A percentile compares a stretch with the other conserved stretches of the same genome.
These are phyloP conservation scores for Alosa alosa DNA, from an alignment of 2,113 vertebrate genomes.

Conservation along the genomic window DNA sequence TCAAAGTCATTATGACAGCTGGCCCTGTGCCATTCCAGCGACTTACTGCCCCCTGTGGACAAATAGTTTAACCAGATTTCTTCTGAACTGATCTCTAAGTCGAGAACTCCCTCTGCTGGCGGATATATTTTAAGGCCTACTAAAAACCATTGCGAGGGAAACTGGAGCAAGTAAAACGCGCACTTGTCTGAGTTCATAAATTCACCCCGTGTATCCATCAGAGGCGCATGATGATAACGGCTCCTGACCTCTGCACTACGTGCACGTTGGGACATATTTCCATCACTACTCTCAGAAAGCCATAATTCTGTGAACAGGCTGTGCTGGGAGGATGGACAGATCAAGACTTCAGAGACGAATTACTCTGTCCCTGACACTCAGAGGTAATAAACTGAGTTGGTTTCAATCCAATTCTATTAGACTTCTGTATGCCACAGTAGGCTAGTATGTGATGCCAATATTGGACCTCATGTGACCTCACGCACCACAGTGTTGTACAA, in stretches of 20 bases:
- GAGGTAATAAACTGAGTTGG: neutral
- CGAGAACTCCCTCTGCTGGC: neutral
- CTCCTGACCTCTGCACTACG: neutral
- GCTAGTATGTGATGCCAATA: no score
- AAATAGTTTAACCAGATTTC: neutral
- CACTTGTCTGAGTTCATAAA: neutral
- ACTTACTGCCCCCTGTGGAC: conserved; percentile 3
- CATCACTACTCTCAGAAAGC: neutral
- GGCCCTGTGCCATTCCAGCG: neutral
- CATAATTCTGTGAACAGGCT: neutral
- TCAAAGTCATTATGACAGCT: neutral
- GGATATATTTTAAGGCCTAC: neutral
- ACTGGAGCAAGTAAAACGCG: neutral
- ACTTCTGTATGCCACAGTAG: no score
- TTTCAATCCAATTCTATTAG: neutral
- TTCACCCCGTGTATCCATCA: neutral
- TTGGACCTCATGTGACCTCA: no score
- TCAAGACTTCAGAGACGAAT: neutral
- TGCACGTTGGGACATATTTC: neutral
- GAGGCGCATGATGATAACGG: neutral
- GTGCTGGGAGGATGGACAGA: neutral
- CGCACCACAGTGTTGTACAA: neutral
- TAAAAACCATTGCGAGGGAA: neutral
- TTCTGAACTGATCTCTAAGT: neutral
- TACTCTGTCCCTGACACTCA: neutral